A percentile compares a stretch with the other conserved stretches of the same genome.
phyloP scores from a whole-genome alignment of 2,797 vertebrate genomes.

The Mormyrops attenuatus region DNA sequence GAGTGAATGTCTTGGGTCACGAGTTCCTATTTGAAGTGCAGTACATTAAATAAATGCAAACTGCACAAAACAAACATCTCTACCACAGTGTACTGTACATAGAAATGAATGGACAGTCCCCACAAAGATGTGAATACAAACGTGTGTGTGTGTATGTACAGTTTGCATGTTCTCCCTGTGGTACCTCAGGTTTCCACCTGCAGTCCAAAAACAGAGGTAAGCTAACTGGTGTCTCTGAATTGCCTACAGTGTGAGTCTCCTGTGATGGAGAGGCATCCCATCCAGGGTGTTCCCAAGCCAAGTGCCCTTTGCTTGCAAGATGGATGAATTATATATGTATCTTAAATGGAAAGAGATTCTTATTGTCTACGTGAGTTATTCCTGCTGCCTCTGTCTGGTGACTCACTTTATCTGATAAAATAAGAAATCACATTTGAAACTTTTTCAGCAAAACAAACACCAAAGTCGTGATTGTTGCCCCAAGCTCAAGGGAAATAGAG shows the following conservation, averaged over 20 bases:
- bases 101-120: neutral
- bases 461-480: neutral
- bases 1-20: neutral
- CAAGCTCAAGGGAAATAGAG: neutral
- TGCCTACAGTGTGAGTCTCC: neutral
- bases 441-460: slow-evolving; percentile 3
- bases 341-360: neutral
- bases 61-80: neutral
- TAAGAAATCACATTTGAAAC: neutral
- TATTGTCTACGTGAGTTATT: neutral
- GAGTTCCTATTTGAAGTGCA: neutral
- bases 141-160: neutral
- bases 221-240: neutral
- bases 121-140: neutral
- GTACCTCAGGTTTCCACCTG: neutral
- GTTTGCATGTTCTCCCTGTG: neutral
- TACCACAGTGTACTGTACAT: neutral
- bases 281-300: neutral
- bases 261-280: neutral
- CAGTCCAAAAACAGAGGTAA: neutral
- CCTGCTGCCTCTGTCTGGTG: too few species aligned
- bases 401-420: neutral
- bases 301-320: neutral
- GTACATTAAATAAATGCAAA: neutral
- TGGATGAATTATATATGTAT: neutral